These are phyloP conservation scores for Misgurnus anguillicaudatus DNA, from an alignment of 2,113 vertebrate genomes.

Conservation along the genomic window DNA sequence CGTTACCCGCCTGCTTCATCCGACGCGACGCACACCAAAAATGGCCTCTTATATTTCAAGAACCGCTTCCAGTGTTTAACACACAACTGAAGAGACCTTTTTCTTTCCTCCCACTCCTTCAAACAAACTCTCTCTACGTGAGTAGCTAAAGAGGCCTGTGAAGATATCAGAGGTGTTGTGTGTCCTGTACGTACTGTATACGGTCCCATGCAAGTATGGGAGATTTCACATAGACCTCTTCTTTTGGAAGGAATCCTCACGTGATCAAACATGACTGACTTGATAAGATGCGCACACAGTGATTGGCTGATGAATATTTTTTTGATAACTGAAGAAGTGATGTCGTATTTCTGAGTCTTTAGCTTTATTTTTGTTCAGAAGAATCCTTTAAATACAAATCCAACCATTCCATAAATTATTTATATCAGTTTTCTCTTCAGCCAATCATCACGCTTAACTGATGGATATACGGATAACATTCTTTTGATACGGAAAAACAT, in stretches of 20 bases:
- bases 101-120: constrained; percentile 29
- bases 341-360: constrained; percentile 32
- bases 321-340: constrained; percentile 22
- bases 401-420: constrained; percentile 14
- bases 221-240: constrained; percentile 20
- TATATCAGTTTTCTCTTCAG: constrained; percentile 12
- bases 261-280: constrained; percentile 30
- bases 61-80: constrained; percentile 90
- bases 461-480: neutral
- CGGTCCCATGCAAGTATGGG: constrained; percentile 10
- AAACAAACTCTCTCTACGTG: constrained; percentile 53
- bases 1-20: constrained; percentile 83
- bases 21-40: constrained; percentile 73
- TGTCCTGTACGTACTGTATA: neutral
- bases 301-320: constrained; percentile 1
- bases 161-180: neutral
- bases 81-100: constrained; percentile 70
- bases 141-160: constrained; percentile 67
- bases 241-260: constrained; percentile 3
- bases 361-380: constrained; percentile 33
- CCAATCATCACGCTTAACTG: constrained; percentile 26
- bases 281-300: constrained; percentile 14
- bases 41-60: constrained; percentile 87
- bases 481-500: neutral
- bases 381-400: constrained; percentile 30